phyloP scores from a whole-genome alignment of 2,888 invertebrate species.

The Zaprionus obscuricornis region DNA sequence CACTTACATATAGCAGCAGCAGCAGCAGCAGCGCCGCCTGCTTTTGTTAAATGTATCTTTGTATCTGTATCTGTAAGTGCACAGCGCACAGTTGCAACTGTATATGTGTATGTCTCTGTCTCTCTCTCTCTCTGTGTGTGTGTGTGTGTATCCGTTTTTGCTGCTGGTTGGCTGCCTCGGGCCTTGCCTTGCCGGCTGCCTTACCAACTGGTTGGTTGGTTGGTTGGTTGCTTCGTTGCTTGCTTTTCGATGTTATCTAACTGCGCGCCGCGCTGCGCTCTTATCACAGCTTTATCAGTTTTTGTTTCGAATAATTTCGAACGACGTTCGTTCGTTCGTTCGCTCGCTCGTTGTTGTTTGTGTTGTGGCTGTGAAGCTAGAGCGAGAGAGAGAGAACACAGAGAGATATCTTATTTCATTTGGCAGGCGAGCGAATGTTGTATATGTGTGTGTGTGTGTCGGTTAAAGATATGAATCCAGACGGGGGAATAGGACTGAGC shows the following conservation, averaged over 20 bases:
- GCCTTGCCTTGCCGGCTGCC: constrained; percentile 38
- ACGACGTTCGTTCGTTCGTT: constrained; percentile 45
- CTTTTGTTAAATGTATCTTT: constrained; percentile 64
- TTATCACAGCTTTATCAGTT: constrained; percentile 83
- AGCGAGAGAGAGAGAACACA: constrained; percentile 25
- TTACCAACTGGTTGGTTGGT: constrained; percentile 45
- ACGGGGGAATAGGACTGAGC: no score
- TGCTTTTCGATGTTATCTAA: constrained; percentile 80
- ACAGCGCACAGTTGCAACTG: constrained; percentile 48
- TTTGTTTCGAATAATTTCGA: constrained; percentile 79
- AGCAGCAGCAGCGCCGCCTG: constrained; percentile 13
- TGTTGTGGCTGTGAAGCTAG: constrained; percentile 3
- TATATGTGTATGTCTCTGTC: constrained; percentile 22
- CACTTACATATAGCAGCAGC: constrained; percentile 27
- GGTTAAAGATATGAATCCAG: constrained; percentile 66
- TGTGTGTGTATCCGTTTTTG: constrained; percentile 70
- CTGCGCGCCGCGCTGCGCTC: constrained; percentile 81
- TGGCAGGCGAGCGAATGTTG: constrained; percentile 41
- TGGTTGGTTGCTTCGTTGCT: constrained; percentile 35
- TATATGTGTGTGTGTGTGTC: constrained; percentile 30
- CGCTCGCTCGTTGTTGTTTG: constrained; percentile 17
- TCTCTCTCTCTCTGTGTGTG: constrained; percentile 29
- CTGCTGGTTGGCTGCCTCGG: constrained; percentile 63
- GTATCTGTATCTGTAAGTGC: constrained; percentile 64
- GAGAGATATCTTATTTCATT: constrained; percentile 77